Conservation (phyloP, 1,140 invertebrate species). For the Anagrus nilaparvatae region DNA sequence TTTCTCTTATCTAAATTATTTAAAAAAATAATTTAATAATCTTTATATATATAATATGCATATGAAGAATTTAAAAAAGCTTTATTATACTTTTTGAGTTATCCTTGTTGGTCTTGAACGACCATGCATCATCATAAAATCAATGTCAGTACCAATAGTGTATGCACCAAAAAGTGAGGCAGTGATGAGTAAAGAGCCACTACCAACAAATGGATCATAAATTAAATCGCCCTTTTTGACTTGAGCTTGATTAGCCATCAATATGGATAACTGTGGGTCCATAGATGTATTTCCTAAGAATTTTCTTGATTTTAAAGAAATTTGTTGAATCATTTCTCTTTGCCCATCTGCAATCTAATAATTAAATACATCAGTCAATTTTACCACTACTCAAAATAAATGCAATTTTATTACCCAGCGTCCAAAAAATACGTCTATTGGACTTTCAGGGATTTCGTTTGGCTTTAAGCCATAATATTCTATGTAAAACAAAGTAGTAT, state of each 20-base stretch:
- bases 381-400: slow-evolving; percentile 2
- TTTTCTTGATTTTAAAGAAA: slow-evolving; percentile 79
- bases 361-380: slow-evolving; percentile 11
- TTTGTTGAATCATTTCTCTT: slow-evolving; percentile 62
- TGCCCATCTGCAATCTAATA: slow-evolving; percentile 68
- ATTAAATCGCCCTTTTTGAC: slow-evolving; percentile 64
- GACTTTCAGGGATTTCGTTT: slow-evolving; percentile 58
- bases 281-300: slow-evolving; percentile 97
- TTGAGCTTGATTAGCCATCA: slow-evolving; percentile 90
- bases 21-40: slow-evolving; percentile 9
- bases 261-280: slow-evolving; percentile 83
- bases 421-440: slow-evolving; percentile 73
- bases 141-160: slow-evolving; percentile 86
- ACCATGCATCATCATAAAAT: slow-evolving; percentile 86
- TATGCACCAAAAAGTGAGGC: slow-evolving; percentile 86
- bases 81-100: slow-evolving; percentile 53
- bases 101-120: slow-evolving; percentile 70
- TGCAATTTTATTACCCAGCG: slow-evolving; percentile 55
- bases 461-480: slow-evolving; percentile 81
- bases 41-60: background rate
- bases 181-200: slow-evolving; percentile 82
- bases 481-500: slow-evolving; percentile 66
- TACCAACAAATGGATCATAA: slow-evolving; percentile 92
- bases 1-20: slow-evolving; percentile 51
- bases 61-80: slow-evolving; percentile 1